Evolutionary conservation across 1,140 invertebrate species (phyloP).

Genomic region (Andrena cerasifolii): DNA sequence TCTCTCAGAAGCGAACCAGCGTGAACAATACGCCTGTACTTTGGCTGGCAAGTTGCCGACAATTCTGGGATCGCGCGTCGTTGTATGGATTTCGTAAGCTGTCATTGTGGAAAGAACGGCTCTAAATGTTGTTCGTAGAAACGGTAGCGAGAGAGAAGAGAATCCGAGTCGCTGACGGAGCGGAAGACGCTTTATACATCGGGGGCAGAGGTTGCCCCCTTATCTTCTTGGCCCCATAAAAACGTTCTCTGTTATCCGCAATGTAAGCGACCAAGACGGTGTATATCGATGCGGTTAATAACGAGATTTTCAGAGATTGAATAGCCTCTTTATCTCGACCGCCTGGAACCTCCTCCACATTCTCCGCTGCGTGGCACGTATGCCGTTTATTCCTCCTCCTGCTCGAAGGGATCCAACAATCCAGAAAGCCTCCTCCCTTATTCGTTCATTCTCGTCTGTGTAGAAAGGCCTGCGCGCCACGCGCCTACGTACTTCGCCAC

Average conservation of each 20-base stretch:
- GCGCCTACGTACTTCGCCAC: too few relatives aligned
- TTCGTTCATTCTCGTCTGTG: background rate
- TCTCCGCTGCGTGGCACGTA: background rate
- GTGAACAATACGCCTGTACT: too few relatives aligned
- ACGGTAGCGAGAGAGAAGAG: slow-evolving; percentile 53
- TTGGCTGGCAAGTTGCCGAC: too few relatives aligned
- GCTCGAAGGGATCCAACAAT: too few relatives aligned
- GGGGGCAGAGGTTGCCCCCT: slow-evolving; percentile 72
- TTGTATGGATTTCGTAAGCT: too few relatives aligned
- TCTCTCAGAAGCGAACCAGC: too few relatives aligned
- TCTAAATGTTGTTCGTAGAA: slow-evolving; percentile 21
- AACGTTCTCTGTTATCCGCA: slow-evolving; percentile 74
- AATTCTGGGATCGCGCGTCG: too few relatives aligned
- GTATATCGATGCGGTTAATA: slow-evolving; percentile 64
- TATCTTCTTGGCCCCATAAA: slow-evolving; percentile 72
- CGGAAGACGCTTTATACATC: slow-evolving; percentile 76
- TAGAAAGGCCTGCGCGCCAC: too few relatives aligned
- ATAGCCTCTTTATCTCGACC: slow-evolving; percentile 71
- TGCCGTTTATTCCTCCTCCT: slow-evolving; percentile 2
- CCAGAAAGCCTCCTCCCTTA: too few relatives aligned
- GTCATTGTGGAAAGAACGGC: background rate
- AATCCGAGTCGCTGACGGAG: slow-evolving; percentile 55
- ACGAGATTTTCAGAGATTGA: slow-evolving; percentile 75
- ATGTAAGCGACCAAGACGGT: slow-evolving; percentile 46
- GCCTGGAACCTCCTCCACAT: background rate